Percentiles rank a stretch among this genome's conserved stretches.
Evolutionary conservation across 2,113 vertebrate species (phyloP).

Genomic region (Carlito syrichta): DNA sequence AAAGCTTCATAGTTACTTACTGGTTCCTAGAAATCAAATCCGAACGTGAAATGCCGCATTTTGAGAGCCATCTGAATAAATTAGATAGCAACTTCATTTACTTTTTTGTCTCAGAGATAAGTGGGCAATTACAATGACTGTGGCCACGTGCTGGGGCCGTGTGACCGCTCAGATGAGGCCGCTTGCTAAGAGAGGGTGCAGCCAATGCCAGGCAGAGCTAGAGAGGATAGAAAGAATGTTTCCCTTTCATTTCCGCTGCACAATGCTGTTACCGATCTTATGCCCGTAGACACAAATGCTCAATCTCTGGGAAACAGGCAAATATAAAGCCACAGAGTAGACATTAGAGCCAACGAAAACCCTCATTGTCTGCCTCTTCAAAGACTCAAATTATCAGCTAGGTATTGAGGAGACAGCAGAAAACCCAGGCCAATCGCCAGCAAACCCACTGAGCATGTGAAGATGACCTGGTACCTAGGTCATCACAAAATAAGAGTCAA

Average conservation of each 20-base stretch:
- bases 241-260: conserved; percentile 61
- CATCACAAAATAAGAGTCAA: background rate
- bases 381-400: conserved; percentile 43
- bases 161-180: conserved; percentile 17
- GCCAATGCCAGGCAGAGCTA: conserved; percentile 33
- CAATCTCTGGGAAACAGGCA: conserved; percentile 40
- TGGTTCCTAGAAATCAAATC: conserved; percentile 71
- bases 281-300: conserved; percentile 34
- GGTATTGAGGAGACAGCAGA: background rate
- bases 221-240: conserved; percentile 21
- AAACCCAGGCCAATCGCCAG: background rate
- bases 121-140: conserved; percentile 42
- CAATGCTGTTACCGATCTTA: conserved; percentile 29
- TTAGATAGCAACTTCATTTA: conserved; percentile 33
- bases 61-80: conserved; percentile 68
- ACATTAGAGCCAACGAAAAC: conserved; percentile 35
- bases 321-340: conserved; percentile 39
- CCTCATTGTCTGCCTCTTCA: conserved; percentile 45
- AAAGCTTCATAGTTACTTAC: conserved; percentile 64
- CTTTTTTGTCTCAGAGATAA: conserved; percentile 67
- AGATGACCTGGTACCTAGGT: background rate
- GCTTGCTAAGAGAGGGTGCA: background rate
- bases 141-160: conserved; percentile 5
- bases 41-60: conserved; percentile 65
- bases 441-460: background rate